These are phyloP conservation scores for Drosophila falleni DNA, from an alignment of 2,888 invertebrate species.

Conservation along the genomic window DNA sequence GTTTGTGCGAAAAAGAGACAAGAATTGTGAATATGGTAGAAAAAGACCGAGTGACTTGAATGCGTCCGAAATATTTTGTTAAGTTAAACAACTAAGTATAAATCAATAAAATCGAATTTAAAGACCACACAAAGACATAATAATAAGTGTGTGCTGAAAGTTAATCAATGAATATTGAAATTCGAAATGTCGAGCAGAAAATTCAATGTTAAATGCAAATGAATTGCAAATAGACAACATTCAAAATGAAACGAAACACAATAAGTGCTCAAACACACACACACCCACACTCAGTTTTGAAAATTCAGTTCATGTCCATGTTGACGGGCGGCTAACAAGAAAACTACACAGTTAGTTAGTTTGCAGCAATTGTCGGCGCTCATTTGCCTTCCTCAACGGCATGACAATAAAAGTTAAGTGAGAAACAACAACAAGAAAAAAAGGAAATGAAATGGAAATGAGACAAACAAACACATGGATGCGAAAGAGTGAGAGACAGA, in stretches of 20 bases:
- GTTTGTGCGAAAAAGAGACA: slow-evolving; percentile 10
- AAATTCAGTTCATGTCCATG: slow-evolving; percentile 44
- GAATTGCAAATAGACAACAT: slow-evolving; percentile 30
- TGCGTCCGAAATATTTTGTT: slow-evolving; percentile 11
- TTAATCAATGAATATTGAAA: slow-evolving; percentile 33
- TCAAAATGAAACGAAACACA: slow-evolving; percentile 17
- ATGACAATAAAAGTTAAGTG: slow-evolving; percentile 78
- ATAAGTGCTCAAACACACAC: slow-evolving; percentile 21
- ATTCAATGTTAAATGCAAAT: slow-evolving; percentile 63
- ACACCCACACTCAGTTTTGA: slow-evolving; percentile 8
- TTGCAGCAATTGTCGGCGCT: slow-evolving; percentile 63
- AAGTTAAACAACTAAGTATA: slow-evolving; percentile 11
- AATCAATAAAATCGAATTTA: slow-evolving; percentile 20
- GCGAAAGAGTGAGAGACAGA: neutral
- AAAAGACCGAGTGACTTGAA: slow-evolving; percentile 2
- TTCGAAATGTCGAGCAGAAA: slow-evolving; percentile 16
- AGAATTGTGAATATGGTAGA: slow-evolving; percentile 3
- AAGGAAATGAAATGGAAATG: slow-evolving; percentile 66
- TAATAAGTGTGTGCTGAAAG: slow-evolving; percentile 21
- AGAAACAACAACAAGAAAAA: slow-evolving; percentile 44
- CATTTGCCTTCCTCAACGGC: slow-evolving; percentile 52
- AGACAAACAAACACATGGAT: slow-evolving; percentile 27
- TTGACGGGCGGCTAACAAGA: slow-evolving; percentile 47
- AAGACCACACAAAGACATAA: slow-evolving; percentile 6
- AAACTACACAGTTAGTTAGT: slow-evolving; percentile 71